Evolutionary conservation across 2,797 vertebrate genomes (phyloP).

Genomic region (Sebastes kiyomatsui): DNA sequence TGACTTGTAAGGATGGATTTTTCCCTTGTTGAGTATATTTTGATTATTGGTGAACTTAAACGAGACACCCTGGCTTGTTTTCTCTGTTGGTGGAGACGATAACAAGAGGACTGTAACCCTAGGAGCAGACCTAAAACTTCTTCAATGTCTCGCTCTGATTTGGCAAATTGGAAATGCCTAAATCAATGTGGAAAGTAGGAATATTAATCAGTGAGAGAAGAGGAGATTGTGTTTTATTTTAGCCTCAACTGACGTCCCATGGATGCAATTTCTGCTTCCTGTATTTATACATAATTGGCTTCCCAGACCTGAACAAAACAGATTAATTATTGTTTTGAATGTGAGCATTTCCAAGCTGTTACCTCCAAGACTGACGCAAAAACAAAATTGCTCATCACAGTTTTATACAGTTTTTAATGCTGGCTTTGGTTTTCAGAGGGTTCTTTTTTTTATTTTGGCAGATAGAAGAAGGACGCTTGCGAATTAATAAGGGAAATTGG

Average conservation of each 20-base stretch:
- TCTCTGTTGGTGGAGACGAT: background rate
- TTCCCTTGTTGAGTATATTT: background rate
- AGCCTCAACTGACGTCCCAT: background rate
- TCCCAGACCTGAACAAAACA: slow-evolving; percentile 25
- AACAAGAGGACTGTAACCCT: slow-evolving; percentile 6
- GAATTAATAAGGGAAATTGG: slow-evolving; percentile 38
- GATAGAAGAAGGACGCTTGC: background rate
- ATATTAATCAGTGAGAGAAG: background rate
- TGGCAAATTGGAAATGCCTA: slow-evolving; percentile 1
- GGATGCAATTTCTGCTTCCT: slow-evolving; percentile 23
- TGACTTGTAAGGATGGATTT: background rate
- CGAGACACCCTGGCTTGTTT: slow-evolving; percentile 1
- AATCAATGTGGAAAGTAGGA: slow-evolving; percentile 6
- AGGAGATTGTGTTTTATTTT: slow-evolving; percentile 19
- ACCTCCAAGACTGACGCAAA: slow-evolving; percentile 1
- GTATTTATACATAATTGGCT: slow-evolving; percentile 38
- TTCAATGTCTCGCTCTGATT: background rate
- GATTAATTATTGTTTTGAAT: slow-evolving; percentile 47
- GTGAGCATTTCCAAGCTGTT: slow-evolving; percentile 27
- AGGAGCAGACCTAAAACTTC: background rate
- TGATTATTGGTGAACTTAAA: slow-evolving; percentile 1
- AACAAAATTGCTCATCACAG: slow-evolving; percentile 36
- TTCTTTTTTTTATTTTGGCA: background rate
- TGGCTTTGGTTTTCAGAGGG: background rate
- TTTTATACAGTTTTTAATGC: slow-evolving; percentile 8